Conservation (phyloP, 2,797 vertebrate genomes). For the Dryobates pubescens region DNA sequence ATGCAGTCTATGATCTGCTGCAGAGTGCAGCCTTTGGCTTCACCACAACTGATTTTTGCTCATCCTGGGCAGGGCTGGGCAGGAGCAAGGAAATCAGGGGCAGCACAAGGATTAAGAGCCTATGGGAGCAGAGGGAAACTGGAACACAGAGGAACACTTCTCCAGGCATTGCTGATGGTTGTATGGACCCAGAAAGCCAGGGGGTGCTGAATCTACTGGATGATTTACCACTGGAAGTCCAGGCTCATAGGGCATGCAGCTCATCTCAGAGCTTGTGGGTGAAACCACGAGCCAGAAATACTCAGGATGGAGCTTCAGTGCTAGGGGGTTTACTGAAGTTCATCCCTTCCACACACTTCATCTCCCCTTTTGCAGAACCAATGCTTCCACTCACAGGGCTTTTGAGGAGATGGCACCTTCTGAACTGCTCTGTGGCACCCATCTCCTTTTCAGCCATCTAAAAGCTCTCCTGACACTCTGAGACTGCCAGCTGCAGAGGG, state of each 20-base stretch:
- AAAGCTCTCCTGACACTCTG: not conserved
- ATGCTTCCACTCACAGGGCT: not conserved
- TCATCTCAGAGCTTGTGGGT: not conserved
- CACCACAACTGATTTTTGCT: not conserved
- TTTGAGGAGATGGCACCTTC: not conserved
- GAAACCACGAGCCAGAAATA: not conserved
- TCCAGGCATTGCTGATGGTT: not conserved
- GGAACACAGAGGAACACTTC: not conserved
- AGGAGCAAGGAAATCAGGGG: not conserved
- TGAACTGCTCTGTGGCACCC: not conserved
- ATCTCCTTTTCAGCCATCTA: not conserved
- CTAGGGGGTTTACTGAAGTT: not conserved
- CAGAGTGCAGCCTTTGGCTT: not conserved
- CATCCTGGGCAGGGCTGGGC: not conserved
- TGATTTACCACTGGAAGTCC: not conserved
- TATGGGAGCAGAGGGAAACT: not conserved
- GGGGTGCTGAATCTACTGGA: not conserved
- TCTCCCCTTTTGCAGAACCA: not conserved
- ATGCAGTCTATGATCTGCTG: not conserved
- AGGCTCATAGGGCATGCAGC: not conserved
- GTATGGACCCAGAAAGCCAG: accelerated
- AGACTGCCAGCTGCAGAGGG: not conserved
- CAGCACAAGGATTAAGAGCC: not conserved
- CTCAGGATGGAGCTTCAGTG: not conserved
- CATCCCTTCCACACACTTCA: not conserved